Percentiles rank a stretch among this genome's conserved stretches.
phyloP scores from a whole-genome alignment of 2,113 vertebrate species.

The Emydocephalus ijimae region DNA sequence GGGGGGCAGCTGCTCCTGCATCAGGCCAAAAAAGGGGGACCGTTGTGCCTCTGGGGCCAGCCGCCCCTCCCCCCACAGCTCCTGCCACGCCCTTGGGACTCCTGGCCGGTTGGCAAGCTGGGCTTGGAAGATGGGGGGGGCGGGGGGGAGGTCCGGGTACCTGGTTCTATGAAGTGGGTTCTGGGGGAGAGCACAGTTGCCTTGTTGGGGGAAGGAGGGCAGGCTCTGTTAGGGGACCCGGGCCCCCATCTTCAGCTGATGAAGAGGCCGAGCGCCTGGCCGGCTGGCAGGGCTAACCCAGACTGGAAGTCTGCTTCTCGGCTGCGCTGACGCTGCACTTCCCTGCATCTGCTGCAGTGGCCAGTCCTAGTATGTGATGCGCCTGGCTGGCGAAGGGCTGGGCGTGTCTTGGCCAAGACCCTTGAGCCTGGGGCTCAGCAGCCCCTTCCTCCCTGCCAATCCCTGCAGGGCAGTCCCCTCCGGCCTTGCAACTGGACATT shows the following conservation, averaged over 20 bases:
- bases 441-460: not conserved
- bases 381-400: not conserved
- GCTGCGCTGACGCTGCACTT: not conserved
- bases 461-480: not conserved
- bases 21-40: not conserved
- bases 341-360: not conserved
- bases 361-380: not conserved
- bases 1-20: not conserved
- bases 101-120: not conserved
- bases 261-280: not conserved
- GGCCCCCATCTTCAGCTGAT: not conserved
- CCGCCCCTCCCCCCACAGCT: not conserved
- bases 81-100: not conserved
- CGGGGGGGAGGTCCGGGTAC: not conserved
- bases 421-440: not conserved
- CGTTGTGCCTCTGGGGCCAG: not conserved
- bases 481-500: not conserved
- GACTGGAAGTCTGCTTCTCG: not conserved
- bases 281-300: not conserved
- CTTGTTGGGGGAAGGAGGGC: not conserved
- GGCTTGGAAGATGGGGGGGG: not conserved
- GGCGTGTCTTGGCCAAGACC: not conserved
- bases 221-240: not conserved
- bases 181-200: not conserved
- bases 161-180: not conserved